Percentiles rank a stretch among this genome's conserved stretches.
Evolutionary conservation across 53 echinoderm and acorn worm species (phyloP).

Genomic region (Actinopyga echinites): DNA sequence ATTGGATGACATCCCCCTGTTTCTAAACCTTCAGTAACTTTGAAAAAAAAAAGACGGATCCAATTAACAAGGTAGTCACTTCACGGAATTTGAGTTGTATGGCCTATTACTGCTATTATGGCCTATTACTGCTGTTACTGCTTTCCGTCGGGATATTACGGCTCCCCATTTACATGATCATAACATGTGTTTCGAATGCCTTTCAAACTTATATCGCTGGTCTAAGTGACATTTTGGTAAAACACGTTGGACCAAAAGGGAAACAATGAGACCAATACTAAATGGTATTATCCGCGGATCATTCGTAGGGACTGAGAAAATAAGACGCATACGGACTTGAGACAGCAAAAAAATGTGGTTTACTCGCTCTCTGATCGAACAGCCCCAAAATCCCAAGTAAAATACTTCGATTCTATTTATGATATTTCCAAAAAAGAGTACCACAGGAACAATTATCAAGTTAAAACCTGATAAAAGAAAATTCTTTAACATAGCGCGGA

Average conservation of each 20-base stretch:
- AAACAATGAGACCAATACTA: constrained; percentile 20
- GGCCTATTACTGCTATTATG: too few species aligned
- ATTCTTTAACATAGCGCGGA: background rate
- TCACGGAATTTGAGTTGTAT: constrained; percentile 3
- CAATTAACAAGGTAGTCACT: background rate
- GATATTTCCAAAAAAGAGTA: constrained; percentile 15
- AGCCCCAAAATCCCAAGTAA: constrained; percentile 11
- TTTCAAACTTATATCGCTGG: background rate
- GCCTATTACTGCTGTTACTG: too few species aligned
- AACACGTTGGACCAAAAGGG: background rate
- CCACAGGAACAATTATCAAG: background rate
- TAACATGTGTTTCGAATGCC: background rate
- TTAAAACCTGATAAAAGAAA: constrained; percentile 13
- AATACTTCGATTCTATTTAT: constrained; percentile 4
- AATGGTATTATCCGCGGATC: constrained; percentile 3
- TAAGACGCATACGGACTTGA: background rate
- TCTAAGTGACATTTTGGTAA: background rate
- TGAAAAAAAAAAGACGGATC: background rate
- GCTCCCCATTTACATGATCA: background rate
- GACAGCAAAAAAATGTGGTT: background rate
- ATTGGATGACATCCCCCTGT: background rate
- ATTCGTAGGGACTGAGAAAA: background rate
- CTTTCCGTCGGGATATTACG: background rate
- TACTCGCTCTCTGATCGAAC: constrained; percentile 2
- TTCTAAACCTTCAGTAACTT: too few species aligned